These are phyloP conservation scores for Zaprionus gabonicus DNA, from an alignment of 1,140 invertebrate genomes.

Conservation along the genomic window DNA sequence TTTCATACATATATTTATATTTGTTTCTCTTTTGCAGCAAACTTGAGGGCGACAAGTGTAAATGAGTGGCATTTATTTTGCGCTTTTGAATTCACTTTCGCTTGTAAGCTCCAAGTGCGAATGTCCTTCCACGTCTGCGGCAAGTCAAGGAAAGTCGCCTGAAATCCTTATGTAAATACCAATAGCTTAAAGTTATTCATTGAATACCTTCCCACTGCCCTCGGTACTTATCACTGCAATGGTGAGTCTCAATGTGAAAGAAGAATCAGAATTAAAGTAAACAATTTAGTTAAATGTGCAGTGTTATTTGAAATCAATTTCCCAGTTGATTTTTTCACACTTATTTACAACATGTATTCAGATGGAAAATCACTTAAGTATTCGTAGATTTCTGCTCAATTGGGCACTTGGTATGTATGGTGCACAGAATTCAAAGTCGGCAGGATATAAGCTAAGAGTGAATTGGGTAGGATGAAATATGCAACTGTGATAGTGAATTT, in stretches of 20 bases:
- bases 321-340: constrained; percentile 47
- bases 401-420: constrained; percentile 25
- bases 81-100: constrained; percentile 42
- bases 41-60: constrained; percentile 64
- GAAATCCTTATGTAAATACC: constrained; percentile 37
- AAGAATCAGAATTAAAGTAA: neutral
- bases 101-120: constrained; percentile 19
- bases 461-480: too few species aligned
- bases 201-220: neutral
- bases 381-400: constrained; percentile 48
- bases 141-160: constrained; percentile 8
- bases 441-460: too few species aligned
- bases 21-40: constrained; percentile 12
- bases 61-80: constrained; percentile 73
- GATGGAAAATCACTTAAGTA: constrained; percentile 8
- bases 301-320: constrained; percentile 47
- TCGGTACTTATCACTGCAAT: neutral
- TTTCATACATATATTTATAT: constrained; percentile 4
- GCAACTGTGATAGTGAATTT: too few species aligned
- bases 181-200: constrained; percentile 36
- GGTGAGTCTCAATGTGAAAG: constrained; percentile 19
- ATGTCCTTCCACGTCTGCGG: constrained; percentile 34
- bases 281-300: constrained; percentile 10
- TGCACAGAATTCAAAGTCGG: too few species aligned
- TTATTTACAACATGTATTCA: constrained; percentile 38